A percentile compares a stretch with the other conserved stretches of the same genome.
phyloP scores from a whole-genome alignment of 2,113 vertebrate species.

The Otocyon megalotis region DNA sequence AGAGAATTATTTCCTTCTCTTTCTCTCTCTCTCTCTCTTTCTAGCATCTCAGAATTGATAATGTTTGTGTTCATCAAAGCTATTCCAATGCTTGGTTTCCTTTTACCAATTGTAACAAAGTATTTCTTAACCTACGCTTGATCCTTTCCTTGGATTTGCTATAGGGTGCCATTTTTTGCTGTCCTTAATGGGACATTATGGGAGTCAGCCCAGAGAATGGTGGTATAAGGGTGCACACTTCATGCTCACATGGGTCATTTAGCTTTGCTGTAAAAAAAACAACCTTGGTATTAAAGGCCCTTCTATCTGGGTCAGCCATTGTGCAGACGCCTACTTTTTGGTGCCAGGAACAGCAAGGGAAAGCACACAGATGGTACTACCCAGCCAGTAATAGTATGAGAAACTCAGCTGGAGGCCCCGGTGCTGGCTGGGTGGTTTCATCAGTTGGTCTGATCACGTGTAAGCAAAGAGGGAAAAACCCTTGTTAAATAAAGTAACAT shows the following conservation, averaged over 20 bases:
- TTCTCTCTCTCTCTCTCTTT: background rate
- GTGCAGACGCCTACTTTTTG: background rate
- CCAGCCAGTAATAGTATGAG: background rate
- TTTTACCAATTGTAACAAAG: background rate
- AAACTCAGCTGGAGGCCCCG: background rate
- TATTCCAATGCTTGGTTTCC: background rate
- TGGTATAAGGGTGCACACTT: background rate
- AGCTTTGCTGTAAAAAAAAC: background rate
- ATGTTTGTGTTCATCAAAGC: background rate
- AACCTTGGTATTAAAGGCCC: background rate
- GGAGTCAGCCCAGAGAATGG: background rate
- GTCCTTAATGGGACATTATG: background rate
- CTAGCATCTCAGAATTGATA: background rate
- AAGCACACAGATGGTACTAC: background rate
- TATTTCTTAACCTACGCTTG: background rate
- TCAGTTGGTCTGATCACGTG: background rate
- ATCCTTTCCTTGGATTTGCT: background rate
- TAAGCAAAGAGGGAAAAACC: background rate
- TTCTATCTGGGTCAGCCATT: background rate
- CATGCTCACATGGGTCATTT: background rate
- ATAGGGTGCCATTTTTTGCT: background rate
- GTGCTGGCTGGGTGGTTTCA: background rate
- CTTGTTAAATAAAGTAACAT: background rate
- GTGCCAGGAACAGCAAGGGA: background rate
- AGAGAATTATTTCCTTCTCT: background rate